phyloP scores from a whole-genome alignment of 2,888 invertebrate species.

The Acrocera orbiculus region DNA sequence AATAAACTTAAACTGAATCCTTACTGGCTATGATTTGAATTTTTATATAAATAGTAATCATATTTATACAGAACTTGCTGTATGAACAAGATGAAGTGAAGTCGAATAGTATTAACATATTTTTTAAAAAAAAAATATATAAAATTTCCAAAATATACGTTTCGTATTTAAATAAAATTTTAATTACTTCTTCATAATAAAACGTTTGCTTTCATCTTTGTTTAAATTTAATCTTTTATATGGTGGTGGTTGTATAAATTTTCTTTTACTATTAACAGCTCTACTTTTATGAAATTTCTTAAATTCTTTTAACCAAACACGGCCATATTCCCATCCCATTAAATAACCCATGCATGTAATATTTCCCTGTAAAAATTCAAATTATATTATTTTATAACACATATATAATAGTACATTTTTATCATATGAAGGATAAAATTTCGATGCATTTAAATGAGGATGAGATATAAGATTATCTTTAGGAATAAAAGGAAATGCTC shows the following conservation, averaged over 20 bases:
- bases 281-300: not conserved
- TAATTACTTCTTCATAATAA: not conserved
- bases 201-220: not conserved
- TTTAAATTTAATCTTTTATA: not conserved
- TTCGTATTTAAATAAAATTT: no score
- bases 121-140: not conserved
- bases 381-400: not conserved
- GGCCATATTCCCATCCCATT: not conserved
- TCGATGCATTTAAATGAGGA: not conserved
- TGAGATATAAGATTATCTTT: conserved; percentile 1
- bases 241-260: not conserved
- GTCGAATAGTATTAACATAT: not conserved
- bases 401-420: not conserved
- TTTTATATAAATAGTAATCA: no score
- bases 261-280: not conserved
- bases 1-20: no score
- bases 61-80: not conserved
- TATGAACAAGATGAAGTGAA: not conserved
- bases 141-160: no score
- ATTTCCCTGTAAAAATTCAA: no score
- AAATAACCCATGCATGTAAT: not conserved
- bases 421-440: not conserved
- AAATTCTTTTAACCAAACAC: not conserved
- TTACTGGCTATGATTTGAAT: no score
- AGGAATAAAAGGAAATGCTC: not conserved